Base-by-base conservation (phyloP, 1,140 invertebrate species). In the Drosophila albomicans region DNA sequence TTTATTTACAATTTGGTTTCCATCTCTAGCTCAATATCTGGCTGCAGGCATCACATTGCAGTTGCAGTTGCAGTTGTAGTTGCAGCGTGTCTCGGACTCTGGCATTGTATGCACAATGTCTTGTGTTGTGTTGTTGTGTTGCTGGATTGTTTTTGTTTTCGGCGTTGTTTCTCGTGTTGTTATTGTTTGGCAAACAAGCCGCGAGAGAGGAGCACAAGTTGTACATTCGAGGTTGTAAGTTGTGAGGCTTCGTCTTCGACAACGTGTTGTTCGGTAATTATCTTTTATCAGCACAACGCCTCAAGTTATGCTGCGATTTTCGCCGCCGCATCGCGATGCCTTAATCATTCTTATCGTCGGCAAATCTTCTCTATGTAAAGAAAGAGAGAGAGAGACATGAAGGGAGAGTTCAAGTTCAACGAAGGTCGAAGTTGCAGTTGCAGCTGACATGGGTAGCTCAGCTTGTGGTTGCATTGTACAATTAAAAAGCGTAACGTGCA, bases 281-380 rank as follows among this genome's bases (percentile, higher is more conserved):
- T 63, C 49, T 78, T 69, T 75, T 78, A 81, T 76, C 48, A 56
- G 35, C 56, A 8, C 41, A 49, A 81, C 82, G 82, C 82, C 82
- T 82, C 16, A 73, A 71, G 71, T 67, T 86, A 88, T 87, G 82
- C 82, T 79, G 65, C 75, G 71, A 62, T 82, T 86, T 76, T 79
- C 32, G 62, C 45, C 52, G 75, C 10, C 11, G 51, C 6, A 8
- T 32, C 30, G 30, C 20, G 20, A 6, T 4, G n/a, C 30, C 30
- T 32, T 6, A 32, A 32, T 32, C 35, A 10, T 38, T 46, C 61
- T 79, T 77, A 81, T 81, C 81, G 45, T 16, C 16, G 11, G n/a
- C 35, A 49, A 63, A 82, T 77, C 77, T 65, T 25, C 20, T 25
- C 20, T 25, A 25, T 25, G 20, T 3, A 25, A 4, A 0, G 20